Evolutionary conservation across 2,113 vertebrate species (phyloP).

Genomic region (Theristicus caerulescens): DNA sequence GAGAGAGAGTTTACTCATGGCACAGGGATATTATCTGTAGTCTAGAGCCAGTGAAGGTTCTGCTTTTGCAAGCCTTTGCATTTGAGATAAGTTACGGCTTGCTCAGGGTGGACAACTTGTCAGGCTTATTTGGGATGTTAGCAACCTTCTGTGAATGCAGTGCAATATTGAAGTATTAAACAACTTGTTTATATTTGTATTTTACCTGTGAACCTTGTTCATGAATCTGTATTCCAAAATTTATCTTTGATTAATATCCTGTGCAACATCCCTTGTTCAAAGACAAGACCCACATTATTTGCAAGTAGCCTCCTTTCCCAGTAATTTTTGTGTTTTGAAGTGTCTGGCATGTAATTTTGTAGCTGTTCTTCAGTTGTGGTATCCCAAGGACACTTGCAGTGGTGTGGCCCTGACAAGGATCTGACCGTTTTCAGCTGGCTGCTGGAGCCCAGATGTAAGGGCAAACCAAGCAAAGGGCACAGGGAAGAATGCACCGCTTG

Average conservation of each 20-base stretch:
- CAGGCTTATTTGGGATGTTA: neutral
- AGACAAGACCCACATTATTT: rapidly evolving
- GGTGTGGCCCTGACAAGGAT: neutral
- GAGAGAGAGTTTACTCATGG: neutral
- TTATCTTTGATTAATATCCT: neutral
- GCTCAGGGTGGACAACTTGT: neutral
- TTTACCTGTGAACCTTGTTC: neutral
- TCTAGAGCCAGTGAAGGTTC: neutral
- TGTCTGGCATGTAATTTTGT: neutral
- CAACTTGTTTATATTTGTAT: neutral
- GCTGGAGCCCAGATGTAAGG: neutral
- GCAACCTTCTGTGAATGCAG: neutral
- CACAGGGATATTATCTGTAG: neutral
- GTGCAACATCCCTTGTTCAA: neutral
- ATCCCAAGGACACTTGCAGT: neutral
- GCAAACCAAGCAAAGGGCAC: neutral
- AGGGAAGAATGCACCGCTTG: constrained; percentile 11
- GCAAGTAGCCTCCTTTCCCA: neutral
- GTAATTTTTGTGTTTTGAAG: neutral
- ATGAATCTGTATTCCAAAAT: neutral
- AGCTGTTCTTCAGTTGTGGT: neutral
- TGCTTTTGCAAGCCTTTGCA: neutral
- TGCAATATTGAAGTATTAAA: neutral
- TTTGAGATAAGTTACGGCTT: neutral
- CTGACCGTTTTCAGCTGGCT: neutral